Percentiles rank a stretch among this genome's conserved stretches.
phyloP scores from a whole-genome alignment of 2,113 vertebrate species.

The Cyanocitta stelleri region DNA sequence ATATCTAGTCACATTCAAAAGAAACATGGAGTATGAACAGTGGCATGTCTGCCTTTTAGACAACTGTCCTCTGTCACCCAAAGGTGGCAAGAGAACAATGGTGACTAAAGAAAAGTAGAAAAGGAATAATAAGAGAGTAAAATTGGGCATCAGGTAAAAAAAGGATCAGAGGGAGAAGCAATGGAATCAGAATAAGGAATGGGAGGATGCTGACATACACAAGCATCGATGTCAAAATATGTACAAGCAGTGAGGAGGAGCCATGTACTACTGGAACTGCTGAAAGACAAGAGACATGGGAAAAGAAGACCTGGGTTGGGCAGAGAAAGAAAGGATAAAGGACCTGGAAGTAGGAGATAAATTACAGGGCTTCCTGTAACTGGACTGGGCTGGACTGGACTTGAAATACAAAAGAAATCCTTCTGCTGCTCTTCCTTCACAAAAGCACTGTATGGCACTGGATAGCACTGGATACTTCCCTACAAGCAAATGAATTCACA shows the following conservation, averaged over 20 bases:
- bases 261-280: background rate
- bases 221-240: background rate
- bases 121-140: background rate
- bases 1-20: background rate
- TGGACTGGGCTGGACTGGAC: background rate
- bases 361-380: background rate
- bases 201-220: background rate
- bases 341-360: background rate
- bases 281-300: background rate
- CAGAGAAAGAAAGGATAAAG: background rate
- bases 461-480: background rate
- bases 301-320: background rate
- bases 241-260: background rate
- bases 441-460: background rate
- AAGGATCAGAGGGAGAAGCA: background rate
- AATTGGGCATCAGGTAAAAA: background rate
- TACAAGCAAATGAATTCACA: background rate
- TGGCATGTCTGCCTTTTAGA: background rate
- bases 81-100: background rate
- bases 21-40: background rate
- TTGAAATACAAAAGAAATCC: background rate
- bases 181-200: background rate
- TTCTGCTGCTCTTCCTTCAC: background rate
- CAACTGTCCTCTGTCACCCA: background rate
- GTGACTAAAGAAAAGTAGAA: background rate